phyloP scores from a whole-genome alignment of 2,888 invertebrate species.

The Penaeus monodon region DNA sequence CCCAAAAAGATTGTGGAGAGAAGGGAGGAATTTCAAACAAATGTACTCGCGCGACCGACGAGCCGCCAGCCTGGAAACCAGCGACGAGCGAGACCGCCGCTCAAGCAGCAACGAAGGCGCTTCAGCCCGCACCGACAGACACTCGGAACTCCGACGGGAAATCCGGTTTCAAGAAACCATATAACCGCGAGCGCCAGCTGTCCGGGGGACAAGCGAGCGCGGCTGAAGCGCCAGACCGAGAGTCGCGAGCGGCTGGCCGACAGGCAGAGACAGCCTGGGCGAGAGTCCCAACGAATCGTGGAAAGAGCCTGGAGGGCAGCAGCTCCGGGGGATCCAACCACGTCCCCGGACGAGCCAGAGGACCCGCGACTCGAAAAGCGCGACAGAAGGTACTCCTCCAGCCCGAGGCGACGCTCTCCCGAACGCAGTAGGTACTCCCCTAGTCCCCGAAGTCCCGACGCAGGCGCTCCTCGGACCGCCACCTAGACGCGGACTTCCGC shows the following conservation, averaged over 20 bases:
- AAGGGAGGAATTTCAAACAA: slow-evolving; percentile 19
- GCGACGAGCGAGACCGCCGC: background rate
- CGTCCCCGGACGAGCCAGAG: slow-evolving; percentile 20
- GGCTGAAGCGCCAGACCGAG: background rate
- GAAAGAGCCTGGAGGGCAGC: slow-evolving; percentile 48
- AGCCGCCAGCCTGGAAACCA: slow-evolving; percentile 16
- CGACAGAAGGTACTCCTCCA: slow-evolving; percentile 28
- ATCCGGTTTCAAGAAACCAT: background rate
- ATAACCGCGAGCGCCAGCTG: slow-evolving; percentile 11
- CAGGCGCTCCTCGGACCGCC: slow-evolving; percentile 20
- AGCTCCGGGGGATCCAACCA: slow-evolving; percentile 31
- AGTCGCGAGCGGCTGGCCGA: slow-evolving; percentile 28
- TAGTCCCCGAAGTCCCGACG: slow-evolving; percentile 1
- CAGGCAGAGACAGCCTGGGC: slow-evolving; percentile 47
- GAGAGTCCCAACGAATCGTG: slow-evolving; percentile 57
- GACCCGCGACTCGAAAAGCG: slow-evolving; percentile 1
- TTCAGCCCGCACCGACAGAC: slow-evolving; percentile 42
- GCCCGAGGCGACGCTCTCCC: slow-evolving; percentile 48
- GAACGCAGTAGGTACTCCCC: slow-evolving; percentile 39
- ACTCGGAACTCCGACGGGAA: slow-evolving; percentile 39
- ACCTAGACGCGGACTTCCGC: slow-evolving; percentile 12
- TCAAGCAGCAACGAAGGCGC: slow-evolving; percentile 26
- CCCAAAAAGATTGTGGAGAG: slow-evolving; percentile 4
- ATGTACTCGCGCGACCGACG: slow-evolving; percentile 9
- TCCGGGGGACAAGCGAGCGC: slow-evolving; percentile 5